Conservation (phyloP, 1,140 invertebrate genomes). For the Piezodorus guildinii region DNA sequence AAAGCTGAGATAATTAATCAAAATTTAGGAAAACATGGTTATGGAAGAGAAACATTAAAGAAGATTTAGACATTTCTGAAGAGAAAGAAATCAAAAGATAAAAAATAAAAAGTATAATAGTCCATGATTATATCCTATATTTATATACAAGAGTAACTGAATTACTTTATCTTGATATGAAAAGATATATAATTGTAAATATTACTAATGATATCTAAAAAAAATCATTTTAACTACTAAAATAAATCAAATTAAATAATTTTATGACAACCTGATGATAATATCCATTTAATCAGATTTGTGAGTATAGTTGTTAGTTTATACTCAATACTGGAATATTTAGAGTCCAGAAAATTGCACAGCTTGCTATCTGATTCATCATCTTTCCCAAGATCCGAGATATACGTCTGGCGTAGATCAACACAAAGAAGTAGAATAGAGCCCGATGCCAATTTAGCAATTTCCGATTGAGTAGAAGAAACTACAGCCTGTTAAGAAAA, state of each 20-base stretch:
- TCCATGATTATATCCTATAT: too few species aligned
- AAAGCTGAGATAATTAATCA: neutral
- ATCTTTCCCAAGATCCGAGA: conserved; percentile 35
- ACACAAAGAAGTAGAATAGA: conserved; percentile 54
- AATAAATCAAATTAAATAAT: neutral
- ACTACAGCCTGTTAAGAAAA: conserved; percentile 12
- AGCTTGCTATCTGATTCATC: conserved; percentile 26
- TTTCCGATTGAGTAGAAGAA: conserved; percentile 38
- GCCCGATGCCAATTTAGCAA: conserved; percentile 54
- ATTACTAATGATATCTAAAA: too few species aligned
- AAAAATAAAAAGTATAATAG: too few species aligned
- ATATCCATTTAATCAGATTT: conserved; percentile 40
- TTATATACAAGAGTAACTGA: too few species aligned
- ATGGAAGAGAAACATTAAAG: too few species aligned
- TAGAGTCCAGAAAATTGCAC: conserved; percentile 28
- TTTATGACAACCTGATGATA: conserved; percentile 34
- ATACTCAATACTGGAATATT: conserved; percentile 25
- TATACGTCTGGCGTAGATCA: conserved; percentile 54
- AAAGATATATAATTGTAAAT: too few species aligned
- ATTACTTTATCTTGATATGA: too few species aligned
- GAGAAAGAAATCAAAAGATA: too few species aligned
- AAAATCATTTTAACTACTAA: neutral
- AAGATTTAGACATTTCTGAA: too few species aligned
- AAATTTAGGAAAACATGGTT: too few species aligned
- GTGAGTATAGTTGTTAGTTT: conserved; percentile 40